Evolutionary conservation across 2,797 vertebrate species (phyloP).

Genomic region (Pseudotriccus pelzelni): DNA sequence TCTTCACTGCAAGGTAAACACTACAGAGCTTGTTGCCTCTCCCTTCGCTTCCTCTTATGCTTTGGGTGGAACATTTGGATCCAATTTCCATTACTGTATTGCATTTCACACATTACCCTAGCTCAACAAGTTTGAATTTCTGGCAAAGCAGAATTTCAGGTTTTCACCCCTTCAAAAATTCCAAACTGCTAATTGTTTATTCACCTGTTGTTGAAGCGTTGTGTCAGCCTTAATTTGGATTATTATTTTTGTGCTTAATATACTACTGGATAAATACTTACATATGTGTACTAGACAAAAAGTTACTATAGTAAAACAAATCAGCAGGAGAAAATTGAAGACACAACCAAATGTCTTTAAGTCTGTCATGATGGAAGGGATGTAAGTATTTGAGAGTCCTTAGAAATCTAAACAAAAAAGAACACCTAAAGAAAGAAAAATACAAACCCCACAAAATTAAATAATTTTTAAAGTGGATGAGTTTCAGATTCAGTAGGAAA

Average conservation of each 20-base stretch:
- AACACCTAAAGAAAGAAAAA: neutral
- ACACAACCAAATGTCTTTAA: neutral
- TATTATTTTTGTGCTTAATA: slow-evolving; percentile 48
- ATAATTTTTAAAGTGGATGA: neutral
- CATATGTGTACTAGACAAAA: neutral
- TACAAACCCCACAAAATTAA: neutral
- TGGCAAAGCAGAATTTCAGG: neutral
- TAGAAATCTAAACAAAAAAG: neutral
- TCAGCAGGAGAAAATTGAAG: neutral
- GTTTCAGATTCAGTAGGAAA: slow-evolving; percentile 25
- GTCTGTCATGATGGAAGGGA: neutral
- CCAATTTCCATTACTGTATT: neutral
- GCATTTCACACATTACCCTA: neutral
- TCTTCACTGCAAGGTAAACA: neutral
- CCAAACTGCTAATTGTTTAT: neutral
- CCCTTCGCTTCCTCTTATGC: neutral
- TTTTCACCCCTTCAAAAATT: neutral
- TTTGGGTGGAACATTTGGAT: neutral
- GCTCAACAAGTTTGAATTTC: neutral
- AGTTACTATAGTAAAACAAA: slow-evolving; percentile 40
- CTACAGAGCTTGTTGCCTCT: neutral
- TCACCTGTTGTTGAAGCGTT: neutral
- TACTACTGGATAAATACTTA: slow-evolving; percentile 36
- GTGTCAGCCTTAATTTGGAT: slow-evolving; percentile 42
- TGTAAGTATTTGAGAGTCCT: neutral